Evolutionary conservation across 2,888 invertebrate genomes (phyloP).

Genomic region (Tetanocera ferruginea): DNA sequence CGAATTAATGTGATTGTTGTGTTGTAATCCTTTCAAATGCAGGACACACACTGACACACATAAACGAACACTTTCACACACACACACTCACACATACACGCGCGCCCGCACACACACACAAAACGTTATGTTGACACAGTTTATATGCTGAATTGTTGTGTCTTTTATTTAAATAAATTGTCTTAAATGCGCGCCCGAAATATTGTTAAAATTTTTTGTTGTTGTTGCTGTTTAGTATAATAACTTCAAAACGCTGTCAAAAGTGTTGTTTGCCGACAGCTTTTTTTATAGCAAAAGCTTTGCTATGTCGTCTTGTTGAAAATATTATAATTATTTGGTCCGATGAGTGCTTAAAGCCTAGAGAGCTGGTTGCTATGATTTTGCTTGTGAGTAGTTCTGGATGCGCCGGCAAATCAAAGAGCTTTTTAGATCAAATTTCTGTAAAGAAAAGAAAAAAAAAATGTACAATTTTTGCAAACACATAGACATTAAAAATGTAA

Average conservation of each 20-base stretch:
- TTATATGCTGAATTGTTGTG: too few species aligned
- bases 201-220: conserved; percentile 15
- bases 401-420: not conserved
- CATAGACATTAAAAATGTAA: not conserved
- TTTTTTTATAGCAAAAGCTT: not conserved
- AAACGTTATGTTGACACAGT: too few species aligned
- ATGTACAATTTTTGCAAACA: not conserved
- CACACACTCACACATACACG: conserved; percentile 18
- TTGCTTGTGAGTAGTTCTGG: not conserved
- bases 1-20: conserved; percentile 45
- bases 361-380: too few species aligned
- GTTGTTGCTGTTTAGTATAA: not conserved
- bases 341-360: conserved; percentile 15
- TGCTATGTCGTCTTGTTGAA: not conserved
- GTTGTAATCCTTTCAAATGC: conserved; percentile 20
- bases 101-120: not conserved
- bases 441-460: not conserved
- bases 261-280: not conserved
- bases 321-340: conserved; percentile 30
- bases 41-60: conserved; percentile 26
- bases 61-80: conserved; percentile 6
- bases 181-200: not conserved
- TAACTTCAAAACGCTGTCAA: not conserved
- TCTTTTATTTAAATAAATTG: not conserved
- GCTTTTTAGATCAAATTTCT: not conserved